These are phyloP conservation scores for Tetramorium alpestre DNA, from an alignment of 1,140 invertebrate species.

Conservation along the genomic window DNA sequence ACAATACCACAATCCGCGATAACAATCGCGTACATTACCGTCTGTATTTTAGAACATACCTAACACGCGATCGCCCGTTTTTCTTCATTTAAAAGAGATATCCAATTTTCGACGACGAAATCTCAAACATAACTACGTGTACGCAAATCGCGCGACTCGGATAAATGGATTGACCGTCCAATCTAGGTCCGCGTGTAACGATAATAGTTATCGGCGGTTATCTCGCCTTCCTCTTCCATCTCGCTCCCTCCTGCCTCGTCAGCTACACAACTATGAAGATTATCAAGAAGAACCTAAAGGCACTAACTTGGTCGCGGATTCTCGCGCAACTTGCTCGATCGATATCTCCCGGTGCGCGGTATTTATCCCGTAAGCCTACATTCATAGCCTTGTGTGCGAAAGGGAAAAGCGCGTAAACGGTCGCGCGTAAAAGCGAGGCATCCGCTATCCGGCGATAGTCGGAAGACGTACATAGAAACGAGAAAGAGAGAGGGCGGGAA, in stretches of 20 bases:
- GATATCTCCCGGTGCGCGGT: slow-evolving; percentile 30
- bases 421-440: slow-evolving; percentile 27
- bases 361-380: slow-evolving; percentile 64
- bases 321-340: slow-evolving; percentile 44
- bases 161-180: slow-evolving; percentile 26
- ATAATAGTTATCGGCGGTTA: slow-evolving; percentile 38
- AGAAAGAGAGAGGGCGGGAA: background rate
- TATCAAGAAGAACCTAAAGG: slow-evolving; percentile 27
- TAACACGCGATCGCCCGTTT: background rate
- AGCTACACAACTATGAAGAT: background rate
- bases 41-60: background rate
- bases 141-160: background rate
- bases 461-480: slow-evolving; percentile 24
- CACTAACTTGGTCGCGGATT: slow-evolving; percentile 26
- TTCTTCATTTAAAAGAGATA: background rate
- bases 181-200: slow-evolving; percentile 7
- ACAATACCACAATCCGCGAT: background rate
- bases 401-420: slow-evolving; percentile 55
- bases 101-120: background rate
- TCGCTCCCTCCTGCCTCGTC: slow-evolving; percentile 40
- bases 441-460: background rate
- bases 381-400: slow-evolving; percentile 2
- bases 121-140: background rate
- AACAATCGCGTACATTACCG: slow-evolving; percentile 4
- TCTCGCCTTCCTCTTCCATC: slow-evolving; percentile 2